A percentile compares a stretch with the other conserved stretches of the same genome.
Conservation (phyloP, 2,888 invertebrate genomes). For the Anoplius nigerrimus region DNA sequence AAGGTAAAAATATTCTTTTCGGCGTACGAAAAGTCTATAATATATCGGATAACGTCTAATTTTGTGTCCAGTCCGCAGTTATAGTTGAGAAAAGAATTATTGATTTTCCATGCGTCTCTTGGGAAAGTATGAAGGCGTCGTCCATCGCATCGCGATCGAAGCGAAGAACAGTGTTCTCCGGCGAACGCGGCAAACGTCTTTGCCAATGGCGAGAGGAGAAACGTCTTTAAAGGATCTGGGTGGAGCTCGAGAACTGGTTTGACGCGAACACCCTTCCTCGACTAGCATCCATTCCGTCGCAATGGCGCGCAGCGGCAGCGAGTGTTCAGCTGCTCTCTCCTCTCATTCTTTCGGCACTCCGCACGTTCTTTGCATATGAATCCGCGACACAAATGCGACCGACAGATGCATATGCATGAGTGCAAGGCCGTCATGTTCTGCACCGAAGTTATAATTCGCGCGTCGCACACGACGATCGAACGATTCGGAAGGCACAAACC, state of each 20-base stretch:
- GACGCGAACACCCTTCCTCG: slow-evolving; percentile 27
- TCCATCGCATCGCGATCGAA: no score
- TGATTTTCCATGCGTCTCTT: no score
- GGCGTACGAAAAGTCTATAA: no score
- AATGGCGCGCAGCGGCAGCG: slow-evolving; percentile 16
- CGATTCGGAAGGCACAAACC: no score
- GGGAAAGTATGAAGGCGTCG: no score
- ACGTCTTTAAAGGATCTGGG: slow-evolving; percentile 46
- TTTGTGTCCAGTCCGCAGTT: no score
- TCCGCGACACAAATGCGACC: neutral
- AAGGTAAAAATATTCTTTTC: no score
- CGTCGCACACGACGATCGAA: no score
- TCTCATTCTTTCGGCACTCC: neutral
- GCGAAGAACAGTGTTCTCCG: neutral
- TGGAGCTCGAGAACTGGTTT: slow-evolving; percentile 60
- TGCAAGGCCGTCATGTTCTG: neutral
- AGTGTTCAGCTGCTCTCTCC: slow-evolving; percentile 20
- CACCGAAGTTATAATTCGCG: no score
- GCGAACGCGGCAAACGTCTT: slow-evolving; percentile 13
- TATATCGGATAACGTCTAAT: no score
- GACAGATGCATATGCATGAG: neutral
- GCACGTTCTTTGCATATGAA: neutral
- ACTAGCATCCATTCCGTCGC: slow-evolving; percentile 13
- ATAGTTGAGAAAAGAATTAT: no score
- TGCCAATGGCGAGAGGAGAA: slow-evolving; percentile 40